These are phyloP conservation scores for Drosophila gaucha DNA, from an alignment of 2,888 invertebrate species.

Conservation along the genomic window DNA sequence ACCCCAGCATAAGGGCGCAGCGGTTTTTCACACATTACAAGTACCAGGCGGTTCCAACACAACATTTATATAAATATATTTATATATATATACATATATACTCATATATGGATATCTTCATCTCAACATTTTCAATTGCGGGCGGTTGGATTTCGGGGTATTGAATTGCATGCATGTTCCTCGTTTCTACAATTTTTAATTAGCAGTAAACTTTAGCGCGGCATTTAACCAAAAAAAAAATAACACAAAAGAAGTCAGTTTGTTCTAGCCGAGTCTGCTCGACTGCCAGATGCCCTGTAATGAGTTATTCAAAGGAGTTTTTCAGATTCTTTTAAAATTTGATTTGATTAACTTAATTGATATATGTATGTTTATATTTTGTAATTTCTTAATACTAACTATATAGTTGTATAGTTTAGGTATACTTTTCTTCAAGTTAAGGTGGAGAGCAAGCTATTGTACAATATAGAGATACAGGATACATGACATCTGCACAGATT, in stretches of 20 bases:
- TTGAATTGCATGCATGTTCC: slow-evolving; percentile 79
- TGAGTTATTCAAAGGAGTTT: no score
- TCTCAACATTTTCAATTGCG: slow-evolving; percentile 60
- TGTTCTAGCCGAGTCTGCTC: not conserved
- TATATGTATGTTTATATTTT: no score
- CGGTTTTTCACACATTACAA: slow-evolving; percentile 56
- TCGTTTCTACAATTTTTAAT: slow-evolving; percentile 82
- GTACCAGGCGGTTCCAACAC: slow-evolving; percentile 31
- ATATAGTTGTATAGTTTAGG: no score
- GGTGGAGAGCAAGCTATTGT: not conserved
- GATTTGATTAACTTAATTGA: not conserved
- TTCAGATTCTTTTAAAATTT: no score
- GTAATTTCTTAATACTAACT: no score
- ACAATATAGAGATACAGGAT: not conserved
- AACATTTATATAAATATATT: not conserved
- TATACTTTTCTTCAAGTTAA: no score
- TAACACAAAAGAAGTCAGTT: slow-evolving; percentile 18
- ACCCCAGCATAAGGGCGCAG: slow-evolving; percentile 55
- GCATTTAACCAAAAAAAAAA: slow-evolving; percentile 38
- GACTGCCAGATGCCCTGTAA: slow-evolving; percentile 2
- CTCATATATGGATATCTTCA: slow-evolving; percentile 40
- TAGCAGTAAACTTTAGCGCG: slow-evolving; percentile 82
- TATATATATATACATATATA: slow-evolving; percentile 3
- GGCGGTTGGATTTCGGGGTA: slow-evolving; percentile 49
- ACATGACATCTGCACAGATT: not conserved